Conservation (phyloP, 1,140 invertebrate genomes). For the Aplysia californica region DNA sequence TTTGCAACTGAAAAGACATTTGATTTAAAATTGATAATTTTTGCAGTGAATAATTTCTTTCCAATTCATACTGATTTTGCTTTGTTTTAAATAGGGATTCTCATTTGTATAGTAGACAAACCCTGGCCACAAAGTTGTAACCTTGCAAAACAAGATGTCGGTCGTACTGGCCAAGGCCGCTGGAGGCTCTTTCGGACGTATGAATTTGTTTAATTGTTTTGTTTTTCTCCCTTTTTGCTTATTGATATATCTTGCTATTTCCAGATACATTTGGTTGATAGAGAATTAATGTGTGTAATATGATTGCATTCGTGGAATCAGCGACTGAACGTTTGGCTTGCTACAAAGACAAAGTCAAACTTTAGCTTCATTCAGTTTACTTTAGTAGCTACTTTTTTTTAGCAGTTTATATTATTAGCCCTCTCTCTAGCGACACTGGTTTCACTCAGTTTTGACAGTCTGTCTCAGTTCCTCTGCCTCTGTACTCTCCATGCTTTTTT, state of each 20-base stretch:
- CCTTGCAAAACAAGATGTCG: constrained; percentile 1
- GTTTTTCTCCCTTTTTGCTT: background rate
- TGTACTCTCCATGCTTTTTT: too few relatives aligned
- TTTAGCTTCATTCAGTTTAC: too few relatives aligned
- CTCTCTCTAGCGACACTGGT: too few relatives aligned
- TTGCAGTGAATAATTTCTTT: background rate
- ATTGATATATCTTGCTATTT: background rate
- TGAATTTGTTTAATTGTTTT: background rate
- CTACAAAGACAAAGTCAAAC: too few relatives aligned
- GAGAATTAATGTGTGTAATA: too few relatives aligned
- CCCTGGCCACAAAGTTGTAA: background rate
- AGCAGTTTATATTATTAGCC: too few relatives aligned
- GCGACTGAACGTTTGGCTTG: too few relatives aligned
- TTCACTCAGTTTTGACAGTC: too few relatives aligned
- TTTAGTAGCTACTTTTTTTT: too few relatives aligned
- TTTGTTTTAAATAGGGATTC: background rate
- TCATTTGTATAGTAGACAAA: background rate
- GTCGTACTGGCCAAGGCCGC: constrained; percentile 4
- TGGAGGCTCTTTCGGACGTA: background rate
- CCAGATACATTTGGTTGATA: background rate
- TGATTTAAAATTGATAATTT: background rate
- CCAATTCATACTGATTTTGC: background rate
- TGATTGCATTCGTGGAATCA: too few relatives aligned
- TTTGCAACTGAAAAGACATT: background rate
- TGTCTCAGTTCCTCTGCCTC: too few relatives aligned